Base-by-base conservation (phyloP, 2,113 vertebrate species). In the Vulpes ferrilata region DNA sequence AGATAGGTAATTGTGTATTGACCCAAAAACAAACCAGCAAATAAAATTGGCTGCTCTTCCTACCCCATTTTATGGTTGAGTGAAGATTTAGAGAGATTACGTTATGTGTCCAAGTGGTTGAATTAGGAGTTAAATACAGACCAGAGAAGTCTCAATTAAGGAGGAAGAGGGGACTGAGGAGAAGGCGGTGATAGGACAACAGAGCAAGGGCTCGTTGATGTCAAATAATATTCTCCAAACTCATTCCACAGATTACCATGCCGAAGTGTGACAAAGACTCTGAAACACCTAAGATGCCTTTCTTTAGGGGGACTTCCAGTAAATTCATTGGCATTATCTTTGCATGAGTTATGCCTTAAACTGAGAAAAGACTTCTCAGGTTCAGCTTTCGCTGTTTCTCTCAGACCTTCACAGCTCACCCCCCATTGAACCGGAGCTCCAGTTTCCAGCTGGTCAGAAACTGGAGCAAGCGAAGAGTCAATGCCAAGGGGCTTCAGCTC, bases 251-350 rank as follows among this genome's bases (percentile, higher is more conserved):
- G n/a, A 19, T 35, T 82, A 30, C 62, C 67, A 62, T 43, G 22
- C 11, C 9, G 8, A 81, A 69, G 17, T 53, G 11, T 65, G 35
- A 73, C 62, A 65, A 81, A 55, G 23, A 30, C 65, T 84, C 53
- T 93, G 51, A 90, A 90, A 79, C 43, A 67, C 4, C 27, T 73
- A 43, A 82, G 78, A 69, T 16, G 64, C 4, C 7, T 35, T 79
- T 85, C 38, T 88, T 62, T 78, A 23, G 32, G 22, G 80, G 20
- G 3, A 59, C 3, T 2, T 22, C 6, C 59, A 55, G 48, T 88
- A 88, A 89, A 92, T 32, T 71, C 23, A 48, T 60, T 93, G 78
- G 43, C n/a, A 82, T 85, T 74, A 73, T 48, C 22, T 82, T 88
- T 20, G 7, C 53, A 73, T 51, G 78, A 27, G 1, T 57, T 83